Conservation (phyloP, 2,888 invertebrate genomes). For the Lasioglossum villosulum region DNA sequence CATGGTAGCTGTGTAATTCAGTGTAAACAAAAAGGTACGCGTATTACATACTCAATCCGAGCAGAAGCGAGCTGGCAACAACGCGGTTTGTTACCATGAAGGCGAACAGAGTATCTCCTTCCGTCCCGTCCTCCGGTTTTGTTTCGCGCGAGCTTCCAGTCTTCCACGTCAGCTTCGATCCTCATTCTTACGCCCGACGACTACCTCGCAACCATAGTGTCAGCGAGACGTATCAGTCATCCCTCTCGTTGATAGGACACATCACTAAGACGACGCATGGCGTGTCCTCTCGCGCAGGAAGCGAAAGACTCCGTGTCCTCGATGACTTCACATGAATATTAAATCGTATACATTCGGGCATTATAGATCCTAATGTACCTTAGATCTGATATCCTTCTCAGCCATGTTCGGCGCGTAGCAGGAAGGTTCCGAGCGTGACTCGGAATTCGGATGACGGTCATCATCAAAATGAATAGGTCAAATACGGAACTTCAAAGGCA, state of each 20-base stretch:
- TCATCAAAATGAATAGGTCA: neutral
- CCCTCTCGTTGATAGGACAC: neutral
- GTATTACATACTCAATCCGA: constrained; percentile 65
- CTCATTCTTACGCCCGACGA: constrained; percentile 10
- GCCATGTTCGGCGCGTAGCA: constrained; percentile 17
- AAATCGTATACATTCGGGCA: neutral
- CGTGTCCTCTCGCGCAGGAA: neutral
- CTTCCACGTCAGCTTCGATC: constrained; percentile 26
- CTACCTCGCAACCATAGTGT: constrained; percentile 22
- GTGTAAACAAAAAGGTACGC: constrained; percentile 77
- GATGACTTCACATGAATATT: neutral
- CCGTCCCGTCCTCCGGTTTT: constrained; percentile 47
- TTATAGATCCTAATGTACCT: neutral
- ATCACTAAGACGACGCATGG: neutral
- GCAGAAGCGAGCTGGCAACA: constrained; percentile 73
- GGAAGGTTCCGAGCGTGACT: neutral
- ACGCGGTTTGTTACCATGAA: constrained; percentile 69
- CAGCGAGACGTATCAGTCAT: constrained; percentile 6
- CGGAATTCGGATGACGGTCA: neutral
- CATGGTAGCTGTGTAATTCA: constrained; percentile 80
- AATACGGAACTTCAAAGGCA: too few species aligned
- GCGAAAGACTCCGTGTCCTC: neutral
- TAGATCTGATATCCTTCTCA: neutral
- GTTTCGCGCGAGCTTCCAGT: constrained; percentile 47
- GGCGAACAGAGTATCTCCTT: constrained; percentile 45